Evolutionary conservation across 2,797 vertebrate species (phyloP), one percentile per base, ranked within the genome.

Genomic region (Tamandua tetradactyla): DNA sequence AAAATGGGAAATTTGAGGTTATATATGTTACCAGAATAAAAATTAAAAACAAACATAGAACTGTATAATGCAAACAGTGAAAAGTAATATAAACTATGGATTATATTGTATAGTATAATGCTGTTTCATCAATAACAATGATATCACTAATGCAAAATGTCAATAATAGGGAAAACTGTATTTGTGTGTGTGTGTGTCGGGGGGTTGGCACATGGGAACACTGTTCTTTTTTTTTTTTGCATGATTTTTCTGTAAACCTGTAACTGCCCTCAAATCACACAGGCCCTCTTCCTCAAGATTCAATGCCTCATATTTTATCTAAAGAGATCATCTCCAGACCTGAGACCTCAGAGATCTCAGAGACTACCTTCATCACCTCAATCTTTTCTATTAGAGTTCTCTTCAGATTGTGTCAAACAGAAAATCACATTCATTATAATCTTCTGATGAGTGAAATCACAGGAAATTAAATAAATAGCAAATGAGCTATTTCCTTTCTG

Each of bases 401-500:
- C 95, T 93, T 42, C 11, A 94, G 27, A 92, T 2, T 86, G 32
- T 52, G 32, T 86, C 78, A 93, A 87, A 96, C 10, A 82, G 68
- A 82, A 94, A 84, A 74, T 66, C 15, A 89, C 25, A 22, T n/a
- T 80, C 57, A 35, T 47, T 47, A 37, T 7, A 40, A 90, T 74
- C 95, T 94, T 85, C 69, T 74, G n/a, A 78, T 80, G 20, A 89
- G 85, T 69, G 27, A 93, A 94, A 91, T 93, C 52, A 69, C 9
- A 92, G 74, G 17, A 91, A 71, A 66, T 35, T 44, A 86, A 72
- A 37, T 47, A 68, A 84, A 95, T 3, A 85, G 93, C 7, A 2
- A 96, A 82, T 47, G 52, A 79, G 20, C 40, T 89, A 88, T 47
- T n/a, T n/a, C n/a, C n/a, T n/a, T n/a, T n/a, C n/a, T n/a, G n/a